Evolutionary conservation across 2,113 vertebrate genomes (phyloP).

Genomic region (Zootoca vivipara): DNA sequence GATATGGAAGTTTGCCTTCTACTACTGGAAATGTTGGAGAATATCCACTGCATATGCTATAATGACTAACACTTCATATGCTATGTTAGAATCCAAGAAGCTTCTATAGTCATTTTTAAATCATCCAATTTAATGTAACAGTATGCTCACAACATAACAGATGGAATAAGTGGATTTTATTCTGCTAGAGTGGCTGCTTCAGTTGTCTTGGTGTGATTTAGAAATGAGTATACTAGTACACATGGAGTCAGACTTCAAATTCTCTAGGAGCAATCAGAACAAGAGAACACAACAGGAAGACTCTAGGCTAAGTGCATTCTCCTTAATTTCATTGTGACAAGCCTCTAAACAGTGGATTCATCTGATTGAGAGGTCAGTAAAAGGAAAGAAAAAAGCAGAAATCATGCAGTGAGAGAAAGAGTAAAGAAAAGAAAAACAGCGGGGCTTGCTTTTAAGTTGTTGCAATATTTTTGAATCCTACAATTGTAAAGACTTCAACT

Average conservation of each 20-base stretch:
- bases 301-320: background rate
- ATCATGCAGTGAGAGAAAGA: background rate
- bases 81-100: background rate
- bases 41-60: background rate
- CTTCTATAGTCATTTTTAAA: background rate
- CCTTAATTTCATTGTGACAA: background rate
- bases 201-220: background rate
- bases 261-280: slow-evolving; percentile 1
- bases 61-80: background rate
- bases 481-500: background rate
- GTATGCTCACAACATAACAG: background rate
- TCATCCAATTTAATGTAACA: background rate
- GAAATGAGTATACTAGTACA: background rate
- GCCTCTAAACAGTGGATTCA: slow-evolving; percentile 10
- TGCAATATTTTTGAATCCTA: slow-evolving; percentile 2
- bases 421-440: background rate
- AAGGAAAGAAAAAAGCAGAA: background rate
- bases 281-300: background rate
- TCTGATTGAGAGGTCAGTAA: slow-evolving; percentile 20
- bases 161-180: background rate
- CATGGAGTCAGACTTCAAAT: background rate
- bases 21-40: background rate
- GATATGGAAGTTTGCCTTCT: background rate
- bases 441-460: slow-evolving; percentile 8
- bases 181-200: background rate